Evolutionary conservation across 2,888 invertebrate species (phyloP).

Genomic region (Rhaphigaster nebulosa): DNA sequence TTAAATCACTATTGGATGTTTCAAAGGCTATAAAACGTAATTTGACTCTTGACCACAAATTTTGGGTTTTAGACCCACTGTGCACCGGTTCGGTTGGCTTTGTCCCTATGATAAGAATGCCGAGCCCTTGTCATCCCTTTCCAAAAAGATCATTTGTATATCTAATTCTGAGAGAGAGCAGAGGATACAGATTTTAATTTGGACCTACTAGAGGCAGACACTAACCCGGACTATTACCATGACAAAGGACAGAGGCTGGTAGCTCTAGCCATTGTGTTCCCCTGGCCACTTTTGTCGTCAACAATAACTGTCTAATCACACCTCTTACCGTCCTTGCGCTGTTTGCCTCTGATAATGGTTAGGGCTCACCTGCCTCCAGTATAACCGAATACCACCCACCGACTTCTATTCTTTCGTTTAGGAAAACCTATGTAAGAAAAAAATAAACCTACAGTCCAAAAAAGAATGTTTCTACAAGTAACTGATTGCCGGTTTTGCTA

Average conservation of each 20-base stretch:
- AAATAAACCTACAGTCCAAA: neutral
- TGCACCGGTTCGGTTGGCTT: no score
- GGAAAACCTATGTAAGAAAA: neutral
- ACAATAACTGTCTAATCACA: conserved; percentile 49
- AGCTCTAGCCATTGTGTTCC: neutral
- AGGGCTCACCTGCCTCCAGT: neutral
- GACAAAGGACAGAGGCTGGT: neutral
- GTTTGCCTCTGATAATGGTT: neutral
- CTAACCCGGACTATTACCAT: neutral
- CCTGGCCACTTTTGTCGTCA: conserved; percentile 15
- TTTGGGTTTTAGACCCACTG: no score
- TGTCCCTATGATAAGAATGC: neutral
- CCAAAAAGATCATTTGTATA: neutral
- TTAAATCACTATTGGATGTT: no score
- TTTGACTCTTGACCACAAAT: no score
- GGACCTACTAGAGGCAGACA: neutral
- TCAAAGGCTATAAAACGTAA: no score
- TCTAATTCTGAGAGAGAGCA: neutral
- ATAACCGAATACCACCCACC: neutral
- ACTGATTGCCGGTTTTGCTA: neutral
- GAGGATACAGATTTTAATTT: conserved; percentile 28
- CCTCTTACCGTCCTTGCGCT: neutral
- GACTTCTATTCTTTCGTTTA: neutral
- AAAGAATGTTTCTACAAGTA: neutral
- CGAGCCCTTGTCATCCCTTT: neutral